Evolutionary conservation across 2,113 vertebrate species (phyloP).

Genomic region (Rhinopithecus roxellana): DNA sequence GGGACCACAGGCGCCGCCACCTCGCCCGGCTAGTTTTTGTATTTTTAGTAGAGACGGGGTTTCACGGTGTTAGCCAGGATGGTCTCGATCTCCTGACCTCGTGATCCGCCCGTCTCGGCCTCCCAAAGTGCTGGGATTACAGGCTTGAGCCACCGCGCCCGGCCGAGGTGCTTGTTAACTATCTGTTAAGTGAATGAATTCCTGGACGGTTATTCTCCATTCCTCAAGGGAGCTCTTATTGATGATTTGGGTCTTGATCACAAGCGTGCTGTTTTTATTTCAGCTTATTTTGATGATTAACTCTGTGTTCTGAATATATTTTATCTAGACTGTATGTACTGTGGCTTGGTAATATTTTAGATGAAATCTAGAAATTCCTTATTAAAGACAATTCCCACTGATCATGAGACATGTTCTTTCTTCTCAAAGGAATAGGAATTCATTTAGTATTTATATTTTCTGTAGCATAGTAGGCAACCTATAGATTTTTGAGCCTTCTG

Average conservation of each 20-base stretch:
- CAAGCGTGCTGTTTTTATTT: background rate
- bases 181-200: background rate
- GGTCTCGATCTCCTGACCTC: too few relatives aligned
- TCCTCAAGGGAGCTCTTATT: background rate
- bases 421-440: conserved; percentile 25
- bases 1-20: too few relatives aligned
- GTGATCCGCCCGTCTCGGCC: too few relatives aligned
- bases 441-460: conserved; percentile 24
- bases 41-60: too few relatives aligned
- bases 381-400: background rate
- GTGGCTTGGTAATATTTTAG: conserved; percentile 11
- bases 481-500: background rate
- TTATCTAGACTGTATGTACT: background rate
- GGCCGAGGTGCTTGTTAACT: conserved; percentile 8
- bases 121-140: too few relatives aligned
- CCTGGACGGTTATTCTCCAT: background rate
- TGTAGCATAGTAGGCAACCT: background rate
- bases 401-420: background rate
- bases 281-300: background rate
- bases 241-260: background rate
- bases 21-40: too few relatives aligned
- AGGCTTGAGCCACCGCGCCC: too few relatives aligned
- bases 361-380: background rate
- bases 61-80: too few relatives aligned
- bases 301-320: background rate